A percentile compares a stretch with the other conserved stretches of the same genome.
phyloP scores from a whole-genome alignment of 1,140 invertebrate genomes.

The Bombus vancouverensis region DNA sequence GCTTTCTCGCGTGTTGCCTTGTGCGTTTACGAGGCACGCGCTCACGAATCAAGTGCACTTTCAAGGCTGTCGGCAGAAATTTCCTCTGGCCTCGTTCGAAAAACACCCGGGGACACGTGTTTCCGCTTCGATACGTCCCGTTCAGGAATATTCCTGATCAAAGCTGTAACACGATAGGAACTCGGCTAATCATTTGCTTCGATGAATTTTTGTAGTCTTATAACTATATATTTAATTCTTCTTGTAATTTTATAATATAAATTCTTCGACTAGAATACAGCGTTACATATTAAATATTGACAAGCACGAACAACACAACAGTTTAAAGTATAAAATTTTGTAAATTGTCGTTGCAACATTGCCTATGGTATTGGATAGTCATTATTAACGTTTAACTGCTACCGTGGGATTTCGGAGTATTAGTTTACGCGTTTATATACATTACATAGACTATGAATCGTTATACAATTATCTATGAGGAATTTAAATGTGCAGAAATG shows the following conservation, averaged over 20 bases:
- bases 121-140: slow-evolving; percentile 48
- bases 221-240: neutral
- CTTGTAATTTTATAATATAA: neutral
- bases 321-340: neutral
- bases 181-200: neutral
- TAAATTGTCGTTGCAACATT: neutral
- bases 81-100: slow-evolving; percentile 52
- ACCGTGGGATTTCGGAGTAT: neutral
- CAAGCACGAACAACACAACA: neutral
- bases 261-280: neutral
- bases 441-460: neutral
- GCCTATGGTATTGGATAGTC: neutral
- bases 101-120: slow-evolving; percentile 56
- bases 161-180: neutral
- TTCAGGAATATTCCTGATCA: slow-evolving; percentile 12
- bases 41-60: slow-evolving; percentile 60
- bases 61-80: slow-evolving; percentile 59
- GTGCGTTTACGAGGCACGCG: slow-evolving; percentile 36
- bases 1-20: slow-evolving; percentile 41
- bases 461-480: neutral
- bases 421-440: neutral
- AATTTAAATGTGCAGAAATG: neutral
- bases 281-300: neutral
- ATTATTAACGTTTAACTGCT: neutral
- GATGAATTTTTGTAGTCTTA: neutral